These are phyloP conservation scores for Thomomys bottae DNA, from an alignment of 2,113 vertebrate genomes.

Conservation along the genomic window DNA sequence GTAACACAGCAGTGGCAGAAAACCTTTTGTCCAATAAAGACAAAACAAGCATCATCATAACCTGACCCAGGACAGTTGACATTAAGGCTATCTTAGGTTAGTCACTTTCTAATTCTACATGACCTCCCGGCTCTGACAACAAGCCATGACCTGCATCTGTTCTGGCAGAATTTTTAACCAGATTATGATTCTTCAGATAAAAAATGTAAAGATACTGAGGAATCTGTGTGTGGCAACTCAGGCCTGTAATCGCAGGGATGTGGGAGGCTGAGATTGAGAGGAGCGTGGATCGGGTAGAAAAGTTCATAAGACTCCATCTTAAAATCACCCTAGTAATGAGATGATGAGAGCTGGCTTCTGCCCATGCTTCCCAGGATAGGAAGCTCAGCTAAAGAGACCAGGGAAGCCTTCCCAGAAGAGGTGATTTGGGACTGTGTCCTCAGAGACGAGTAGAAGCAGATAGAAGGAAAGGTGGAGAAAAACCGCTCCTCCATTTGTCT, in stretches of 20 bases:
- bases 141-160: not conserved
- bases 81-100: slow-evolving; percentile 45
- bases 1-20: slow-evolving; percentile 44
- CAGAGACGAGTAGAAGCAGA: not conserved
- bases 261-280: no score
- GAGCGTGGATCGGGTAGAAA: no score
- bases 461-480: not conserved
- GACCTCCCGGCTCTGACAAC: slow-evolving; percentile 22
- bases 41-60: not conserved
- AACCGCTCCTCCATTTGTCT: not conserved
- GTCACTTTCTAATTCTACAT: slow-evolving; percentile 39
- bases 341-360: not conserved
- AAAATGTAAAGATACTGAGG: slow-evolving; percentile 21
- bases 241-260: no score
- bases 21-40: slow-evolving; percentile 38
- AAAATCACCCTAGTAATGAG: not conserved
- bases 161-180: slow-evolving; percentile 40
- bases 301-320: no score
- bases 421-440: not conserved
- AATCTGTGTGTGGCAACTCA: no score
- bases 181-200: slow-evolving; percentile 11
- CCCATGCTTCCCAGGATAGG: not conserved
- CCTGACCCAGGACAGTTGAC: slow-evolving; percentile 34
- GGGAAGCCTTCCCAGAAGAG: not conserved
- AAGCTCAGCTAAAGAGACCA: not conserved